Evolutionary conservation across 1,140 invertebrate species (phyloP).

Genomic region (Anagrus nilaparvatae): DNA sequence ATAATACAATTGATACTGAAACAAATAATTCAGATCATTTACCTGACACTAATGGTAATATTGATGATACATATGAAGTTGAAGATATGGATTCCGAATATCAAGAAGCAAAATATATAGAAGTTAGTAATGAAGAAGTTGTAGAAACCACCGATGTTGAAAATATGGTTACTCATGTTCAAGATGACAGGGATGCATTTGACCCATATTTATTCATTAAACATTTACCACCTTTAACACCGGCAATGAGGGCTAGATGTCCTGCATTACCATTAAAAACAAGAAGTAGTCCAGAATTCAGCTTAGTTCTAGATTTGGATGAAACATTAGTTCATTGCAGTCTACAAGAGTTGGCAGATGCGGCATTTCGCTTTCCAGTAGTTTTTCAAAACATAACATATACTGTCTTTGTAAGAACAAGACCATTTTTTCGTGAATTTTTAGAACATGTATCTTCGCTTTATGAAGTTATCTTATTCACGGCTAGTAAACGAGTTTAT

Average conservation of each 20-base stretch:
- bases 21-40: slow-evolving; percentile 22
- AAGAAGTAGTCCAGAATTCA: slow-evolving; percentile 85
- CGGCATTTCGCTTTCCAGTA: slow-evolving; percentile 88
- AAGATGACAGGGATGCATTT: slow-evolving; percentile 70
- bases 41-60: slow-evolving; percentile 32
- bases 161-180: slow-evolving; percentile 47
- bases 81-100: slow-evolving; percentile 31
- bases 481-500: slow-evolving; percentile 91
- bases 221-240: slow-evolving; percentile 78
- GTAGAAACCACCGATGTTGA: slow-evolving; percentile 44
- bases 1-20: slow-evolving; percentile 26
- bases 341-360: slow-evolving; percentile 82
- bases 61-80: slow-evolving; percentile 30
- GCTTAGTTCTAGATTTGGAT: slow-evolving; percentile 82
- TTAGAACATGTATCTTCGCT: slow-evolving; percentile 78
- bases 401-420: slow-evolving; percentile 82
- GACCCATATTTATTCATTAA: slow-evolving; percentile 90
- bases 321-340: slow-evolving; percentile 95
- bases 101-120: slow-evolving; percentile 37
- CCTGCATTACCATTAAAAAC: slow-evolving; percentile 90
- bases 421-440: slow-evolving; percentile 87
- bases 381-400: slow-evolving; percentile 86
- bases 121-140: slow-evolving; percentile 39
- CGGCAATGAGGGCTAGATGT: slow-evolving; percentile 73
- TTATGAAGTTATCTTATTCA: slow-evolving; percentile 95